Percentiles rank a stretch among this genome's conserved stretches.
These are phyloP conservation scores for Mamestra brassicae DNA, from an alignment of 2,888 invertebrate species.

Conservation along the genomic window DNA sequence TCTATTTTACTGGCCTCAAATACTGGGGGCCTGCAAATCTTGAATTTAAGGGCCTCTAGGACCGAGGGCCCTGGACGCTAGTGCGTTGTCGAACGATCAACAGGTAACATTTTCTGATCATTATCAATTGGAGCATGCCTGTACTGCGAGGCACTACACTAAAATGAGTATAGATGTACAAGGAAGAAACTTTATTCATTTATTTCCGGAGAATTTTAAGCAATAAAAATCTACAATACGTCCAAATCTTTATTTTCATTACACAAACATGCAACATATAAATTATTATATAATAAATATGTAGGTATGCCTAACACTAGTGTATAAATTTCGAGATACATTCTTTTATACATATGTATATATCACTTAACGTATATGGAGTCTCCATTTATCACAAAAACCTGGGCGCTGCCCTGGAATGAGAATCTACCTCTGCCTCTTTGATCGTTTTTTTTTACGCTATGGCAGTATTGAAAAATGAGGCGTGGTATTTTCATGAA, in stretches of 20 bases:
- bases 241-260: conserved; percentile 74
- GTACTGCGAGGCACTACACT: not conserved
- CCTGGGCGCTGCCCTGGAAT: conserved; percentile 59
- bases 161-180: no score
- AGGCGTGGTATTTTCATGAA: conserved; percentile 44
- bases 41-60: no score
- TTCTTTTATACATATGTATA: conserved; percentile 76
- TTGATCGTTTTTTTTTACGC: conserved; percentile 20
- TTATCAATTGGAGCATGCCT: not conserved
- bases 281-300: conserved; percentile 82
- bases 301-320: conserved; percentile 81
- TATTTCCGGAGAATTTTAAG: not conserved
- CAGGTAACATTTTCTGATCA: not conserved
- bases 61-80: not conserved
- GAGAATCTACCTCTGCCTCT: conserved; percentile 44
- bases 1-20: not conserved
- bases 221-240: conserved; percentile 50
- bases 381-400: conserved; percentile 36
- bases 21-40: not conserved
- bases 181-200: not conserved
- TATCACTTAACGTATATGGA: conserved; percentile 67
- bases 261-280: conserved; percentile 79
- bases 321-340: conserved; percentile 82
- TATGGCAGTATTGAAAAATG: conserved; percentile 45
- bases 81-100: not conserved